Evolutionary conservation across 2,797 vertebrate species (phyloP).

Genomic region (Lagodon rhomboides): DNA sequence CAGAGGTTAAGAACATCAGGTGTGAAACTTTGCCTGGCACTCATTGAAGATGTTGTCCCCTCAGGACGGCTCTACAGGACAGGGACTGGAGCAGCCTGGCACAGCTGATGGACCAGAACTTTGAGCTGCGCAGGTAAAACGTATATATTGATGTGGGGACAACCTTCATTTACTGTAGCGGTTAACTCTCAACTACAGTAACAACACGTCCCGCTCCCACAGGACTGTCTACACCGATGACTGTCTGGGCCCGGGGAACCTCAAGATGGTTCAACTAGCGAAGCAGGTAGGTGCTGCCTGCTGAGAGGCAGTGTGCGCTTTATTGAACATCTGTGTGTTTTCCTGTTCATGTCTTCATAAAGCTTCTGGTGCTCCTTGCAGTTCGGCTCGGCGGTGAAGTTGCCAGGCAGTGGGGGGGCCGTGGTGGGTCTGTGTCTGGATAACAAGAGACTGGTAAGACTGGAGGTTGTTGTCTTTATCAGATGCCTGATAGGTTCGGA

Average conservation of each 20-base stretch:
- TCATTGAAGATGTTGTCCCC: slow-evolving; percentile 7
- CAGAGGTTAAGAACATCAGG: background rate
- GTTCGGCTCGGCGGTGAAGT: slow-evolving; percentile 89
- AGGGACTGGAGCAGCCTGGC: slow-evolving; percentile 83
- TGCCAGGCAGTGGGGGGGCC: slow-evolving; percentile 89
- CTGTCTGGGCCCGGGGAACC: slow-evolving; percentile 87
- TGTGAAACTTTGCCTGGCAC: background rate
- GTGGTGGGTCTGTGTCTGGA: slow-evolving; percentile 88
- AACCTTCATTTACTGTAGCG: too few species aligned
- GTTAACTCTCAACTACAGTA: background rate
- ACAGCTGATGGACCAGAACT: slow-evolving; percentile 89
- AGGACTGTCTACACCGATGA: slow-evolving; percentile 88
- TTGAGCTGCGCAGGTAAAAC: slow-evolving; percentile 85
- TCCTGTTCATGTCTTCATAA: slow-evolving; percentile 1
- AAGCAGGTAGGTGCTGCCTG: slow-evolving; percentile 77
- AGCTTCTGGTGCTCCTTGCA: slow-evolving; percentile 53
- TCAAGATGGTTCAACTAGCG: slow-evolving; percentile 88
- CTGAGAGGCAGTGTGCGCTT: background rate
- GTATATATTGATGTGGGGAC: background rate
- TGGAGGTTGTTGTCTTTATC: background rate
- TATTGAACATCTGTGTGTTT: slow-evolving; percentile 3
- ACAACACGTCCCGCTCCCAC: background rate
- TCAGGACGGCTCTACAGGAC: slow-evolving; percentile 77
- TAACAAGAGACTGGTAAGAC: slow-evolving; percentile 79
- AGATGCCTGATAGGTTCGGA: background rate